phyloP scores from a whole-genome alignment of 1,140 invertebrate genomes.

The Tenebrio molitor region DNA sequence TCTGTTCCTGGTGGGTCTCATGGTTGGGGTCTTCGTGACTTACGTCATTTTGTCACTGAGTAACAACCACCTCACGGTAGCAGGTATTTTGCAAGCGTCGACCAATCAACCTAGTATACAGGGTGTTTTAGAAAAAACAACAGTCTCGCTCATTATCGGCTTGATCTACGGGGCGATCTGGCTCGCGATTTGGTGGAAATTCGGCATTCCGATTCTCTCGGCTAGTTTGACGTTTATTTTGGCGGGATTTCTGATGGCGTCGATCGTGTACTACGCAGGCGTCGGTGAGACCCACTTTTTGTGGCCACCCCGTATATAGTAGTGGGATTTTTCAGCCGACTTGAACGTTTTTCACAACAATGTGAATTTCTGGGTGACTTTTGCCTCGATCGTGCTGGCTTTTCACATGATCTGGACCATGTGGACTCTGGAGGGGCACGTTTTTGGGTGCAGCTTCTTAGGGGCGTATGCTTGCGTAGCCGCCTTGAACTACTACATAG shows the following conservation, averaged over 20 bases:
- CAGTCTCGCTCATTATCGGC: constrained; percentile 53
- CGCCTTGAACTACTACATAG: constrained; percentile 75
- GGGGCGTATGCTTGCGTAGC: constrained; percentile 75
- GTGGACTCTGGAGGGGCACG: constrained; percentile 71
- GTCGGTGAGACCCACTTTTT: constrained; percentile 68
- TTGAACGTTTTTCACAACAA: constrained; percentile 69
- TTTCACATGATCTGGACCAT: constrained; percentile 69
- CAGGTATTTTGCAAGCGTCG: constrained; percentile 10
- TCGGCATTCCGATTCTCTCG: constrained; percentile 71
- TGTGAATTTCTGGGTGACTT: constrained; percentile 75
- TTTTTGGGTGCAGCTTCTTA: constrained; percentile 74
- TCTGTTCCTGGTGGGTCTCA: constrained; percentile 70
- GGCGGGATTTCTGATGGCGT: constrained; percentile 71
- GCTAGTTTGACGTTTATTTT: constrained; percentile 70
- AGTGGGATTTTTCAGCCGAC: constrained; percentile 69
- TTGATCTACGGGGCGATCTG: constrained; percentile 69
- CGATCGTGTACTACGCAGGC: constrained; percentile 69
- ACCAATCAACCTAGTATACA: background rate
- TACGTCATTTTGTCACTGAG: constrained; percentile 64
- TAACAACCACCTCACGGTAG: constrained; percentile 1
- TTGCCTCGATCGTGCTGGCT: constrained; percentile 69
- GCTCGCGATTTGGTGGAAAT: constrained; percentile 71
- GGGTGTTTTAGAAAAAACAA: constrained; percentile 51
- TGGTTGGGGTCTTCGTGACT: constrained; percentile 68
- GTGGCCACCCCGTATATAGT: constrained; percentile 58